Evolutionary conservation across 2,888 invertebrate genomes (phyloP), one percentile per base, ranked within the genome.

Genomic region (Auanema sp.): DNA sequence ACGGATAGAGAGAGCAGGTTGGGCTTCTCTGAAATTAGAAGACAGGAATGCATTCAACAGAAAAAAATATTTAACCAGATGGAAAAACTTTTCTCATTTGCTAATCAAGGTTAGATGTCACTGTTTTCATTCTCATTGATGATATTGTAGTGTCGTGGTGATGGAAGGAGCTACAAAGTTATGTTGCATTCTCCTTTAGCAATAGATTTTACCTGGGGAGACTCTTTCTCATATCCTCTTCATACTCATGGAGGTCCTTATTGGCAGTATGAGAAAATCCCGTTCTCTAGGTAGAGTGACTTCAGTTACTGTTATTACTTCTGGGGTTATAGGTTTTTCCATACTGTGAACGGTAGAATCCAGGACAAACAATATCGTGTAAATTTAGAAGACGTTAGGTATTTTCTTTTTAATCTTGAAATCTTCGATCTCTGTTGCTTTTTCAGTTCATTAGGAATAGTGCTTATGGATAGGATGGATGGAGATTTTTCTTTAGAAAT

Each of bases 231-330:
- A 79, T 96, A 90, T 85, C 89, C 90, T 0, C 85, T 98, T 4
- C 92, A 89, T 83, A 98, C 98, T 0, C 89, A 95, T 85, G 98
- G 98, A 44, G 82, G 71, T 0, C 98, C 98, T 0, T 96, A 98
- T 84, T 98, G 98, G 98, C 97, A 98, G 87, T 86, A 89, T 68
- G 89, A 90, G 25, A 92, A 71, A 65, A 81, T 84, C 40, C 83
- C 84, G 16, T 76, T 76, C 55, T 75, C 74, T 11, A 72, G 72
- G 59, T 67, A 49, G 33, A 57, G 25, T 23, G 3, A 4, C 6
- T 21, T 10, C 6, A 5, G 4, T 5, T n/a, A 43, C 43, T 11
- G 11, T 43, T n/a, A 43, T 11, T 43, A 43, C 11, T 58, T 33
- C 8, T 49, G 2, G 10, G 72, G 75, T 50, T 82, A 72, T 12